Base-by-base conservation (phyloP, 64 coral and sea anemone genomes). In the Porites australiensis region DNA sequence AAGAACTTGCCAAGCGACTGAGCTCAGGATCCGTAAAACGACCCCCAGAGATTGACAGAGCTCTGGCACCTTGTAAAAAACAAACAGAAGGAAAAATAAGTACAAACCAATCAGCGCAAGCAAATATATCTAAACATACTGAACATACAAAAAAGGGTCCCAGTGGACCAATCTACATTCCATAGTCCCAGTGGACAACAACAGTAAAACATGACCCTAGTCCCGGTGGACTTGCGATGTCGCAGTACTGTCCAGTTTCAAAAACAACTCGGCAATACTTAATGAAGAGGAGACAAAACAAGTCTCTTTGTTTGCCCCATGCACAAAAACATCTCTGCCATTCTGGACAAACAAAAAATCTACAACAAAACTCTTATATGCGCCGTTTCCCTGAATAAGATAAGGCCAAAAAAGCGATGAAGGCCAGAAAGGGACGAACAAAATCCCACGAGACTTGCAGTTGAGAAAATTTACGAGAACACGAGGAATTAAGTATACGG, bases 391-490 rank as follows among this genome's bases (percentile, higher is more conserved):
- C n/a, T 78, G 44, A 89, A 79, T 71, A 19, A 89, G 55, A 3
- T 77, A 66, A 48, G 87, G 74, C 74, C 74, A 89, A 47, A 49
- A 89, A 46, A 15, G 63, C 20, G 63, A 66, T 11, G 37, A 89
- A 60, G 72, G 87, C 87, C 74, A 89, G 46, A 52, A 77, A 62
- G 87, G 87, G 46, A 79, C 59, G 16, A 89, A 21, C 67, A 89
- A 62, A 50, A 58, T 60, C 12, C 87, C 87, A 61, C 19, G 2
- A 62, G 87, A 71, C 68, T 67, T 67, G 64, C 64, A 67, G 64
- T 67, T 67, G 64, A 67, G 64, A 67, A 67, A 71, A 71, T 71
- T n/a, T 71, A 71, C n/a, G 5, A 71, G 27, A 37, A 37, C 27
- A 37, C 27, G 27, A 37, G 27, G 27, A 37, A 37, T 37, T 37